Evolutionary conservation across 2,797 vertebrate species (phyloP).

Genomic region (Rhinatrema bivittatum): DNA sequence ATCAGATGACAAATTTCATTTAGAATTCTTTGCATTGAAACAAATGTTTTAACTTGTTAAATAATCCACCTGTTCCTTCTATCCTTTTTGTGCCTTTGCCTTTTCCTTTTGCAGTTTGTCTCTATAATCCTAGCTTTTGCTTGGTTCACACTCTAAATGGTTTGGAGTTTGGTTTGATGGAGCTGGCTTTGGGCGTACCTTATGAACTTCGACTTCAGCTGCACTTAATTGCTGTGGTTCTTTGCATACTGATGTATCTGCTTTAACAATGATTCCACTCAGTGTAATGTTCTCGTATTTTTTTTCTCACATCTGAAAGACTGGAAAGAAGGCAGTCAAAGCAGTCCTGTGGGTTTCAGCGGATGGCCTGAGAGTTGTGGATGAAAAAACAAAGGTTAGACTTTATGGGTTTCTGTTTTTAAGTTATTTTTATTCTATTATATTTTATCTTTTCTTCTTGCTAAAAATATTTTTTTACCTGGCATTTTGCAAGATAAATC

Average conservation of each 20-base stretch:
- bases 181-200: slow-evolving; percentile 51
- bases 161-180: slow-evolving; percentile 51
- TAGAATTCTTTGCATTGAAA: slow-evolving; percentile 47
- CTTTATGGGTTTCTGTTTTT: slow-evolving; percentile 7
- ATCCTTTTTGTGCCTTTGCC: slow-evolving; percentile 28
- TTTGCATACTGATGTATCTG: slow-evolving; percentile 37
- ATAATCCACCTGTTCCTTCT: slow-evolving; percentile 27
- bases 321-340: slow-evolving; percentile 91
- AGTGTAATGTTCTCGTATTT: background rate
- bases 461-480: too few species aligned
- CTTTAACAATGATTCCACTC: slow-evolving; percentile 25
- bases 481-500: background rate
- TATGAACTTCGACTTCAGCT: slow-evolving; percentile 50
- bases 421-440: background rate
- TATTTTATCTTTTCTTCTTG: too few species aligned
- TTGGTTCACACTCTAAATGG: slow-evolving; percentile 52
- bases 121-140: slow-evolving; percentile 49
- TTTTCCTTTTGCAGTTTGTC: slow-evolving; percentile 36
- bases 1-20: slow-evolving; percentile 44
- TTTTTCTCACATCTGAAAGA: slow-evolving; percentile 53
- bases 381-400: slow-evolving; percentile 97
- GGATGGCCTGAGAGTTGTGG: slow-evolving; percentile 93
- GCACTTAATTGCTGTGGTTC: slow-evolving; percentile 38
- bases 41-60: slow-evolving; percentile 42
- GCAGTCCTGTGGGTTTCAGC: slow-evolving; percentile 96